A percentile compares a stretch with the other conserved stretches of the same genome.
Conservation (phyloP, 2,113 vertebrate genomes). For the Hyaena hyaena region DNA sequence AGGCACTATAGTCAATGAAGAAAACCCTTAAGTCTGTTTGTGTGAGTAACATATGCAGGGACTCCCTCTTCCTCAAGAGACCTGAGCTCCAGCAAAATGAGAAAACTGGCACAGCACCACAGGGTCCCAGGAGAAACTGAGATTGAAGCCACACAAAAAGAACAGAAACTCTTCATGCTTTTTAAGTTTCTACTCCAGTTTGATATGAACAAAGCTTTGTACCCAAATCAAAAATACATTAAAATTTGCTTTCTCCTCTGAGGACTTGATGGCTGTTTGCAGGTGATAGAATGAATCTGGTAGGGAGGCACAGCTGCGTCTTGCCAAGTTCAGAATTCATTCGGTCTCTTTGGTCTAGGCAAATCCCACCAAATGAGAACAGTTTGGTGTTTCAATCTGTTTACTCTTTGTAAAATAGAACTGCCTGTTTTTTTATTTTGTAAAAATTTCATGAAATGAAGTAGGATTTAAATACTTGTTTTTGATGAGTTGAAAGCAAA, state of each 20-base stretch:
- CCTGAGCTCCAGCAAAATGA: background rate
- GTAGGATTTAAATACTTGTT: background rate
- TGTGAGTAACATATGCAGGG: background rate
- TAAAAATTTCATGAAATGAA: conserved; percentile 43
- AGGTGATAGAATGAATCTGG: background rate
- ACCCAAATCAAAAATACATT: background rate
- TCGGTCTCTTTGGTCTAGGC: background rate
- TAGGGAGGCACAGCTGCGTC: background rate
- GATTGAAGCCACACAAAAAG: background rate
- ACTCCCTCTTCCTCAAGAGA: background rate
- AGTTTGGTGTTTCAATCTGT: conserved; percentile 45
- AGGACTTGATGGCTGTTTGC: background rate
- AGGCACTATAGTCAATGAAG: background rate
- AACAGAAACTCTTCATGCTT: background rate
- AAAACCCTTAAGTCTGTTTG: background rate
- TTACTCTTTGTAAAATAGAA: conserved; percentile 45
- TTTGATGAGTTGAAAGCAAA: conserved; percentile 59
- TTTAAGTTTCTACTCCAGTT: conserved; percentile 30
- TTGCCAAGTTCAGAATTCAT: conserved; percentile 48
- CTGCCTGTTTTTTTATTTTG: conserved; percentile 48
- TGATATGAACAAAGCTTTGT: conserved; percentile 40
- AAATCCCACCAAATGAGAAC: conserved; percentile 25
- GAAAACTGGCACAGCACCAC: background rate
- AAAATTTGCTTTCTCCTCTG: background rate
- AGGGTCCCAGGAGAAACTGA: background rate